Base-by-base conservation (phyloP, 2,888 invertebrate species). In the Hydropsyche betteni region DNA sequence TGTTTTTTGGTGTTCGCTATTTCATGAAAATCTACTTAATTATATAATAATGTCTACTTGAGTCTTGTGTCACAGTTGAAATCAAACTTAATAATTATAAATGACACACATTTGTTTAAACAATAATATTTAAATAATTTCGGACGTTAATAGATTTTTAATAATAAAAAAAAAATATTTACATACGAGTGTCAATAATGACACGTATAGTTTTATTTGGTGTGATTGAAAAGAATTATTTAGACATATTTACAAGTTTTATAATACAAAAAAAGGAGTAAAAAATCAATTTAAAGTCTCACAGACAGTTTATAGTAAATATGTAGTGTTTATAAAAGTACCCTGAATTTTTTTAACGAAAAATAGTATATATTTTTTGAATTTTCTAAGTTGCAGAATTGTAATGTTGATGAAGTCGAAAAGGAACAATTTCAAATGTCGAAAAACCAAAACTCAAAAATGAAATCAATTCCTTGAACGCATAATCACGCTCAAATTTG, bases 11-110 rank as follows among this genome's bases (percentile, higher is more conserved):
- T 64, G 64, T 64, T 55, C 34, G 36, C 64, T 64, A 64, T 64
- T 58, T 36, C 34, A 64, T 64, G 64, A 64, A 64, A 64, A 64
- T 64, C 64, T 64, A 64, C 64, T 64, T 64, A 36, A 64, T 64
- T 64, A 55, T 55, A 16, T 55, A 55, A 55, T 64, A 64, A 64
- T 64, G 8, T 36, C 64, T 64, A 64, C 34, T 64, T 64, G 34
- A 64, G 64, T 64, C 64, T 64, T 64, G 64, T 64, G 64, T 64
- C 64, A 64, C 36, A 34, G 33, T 64, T 34, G 12, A 64, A 64
- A 34, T 36, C 12, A 64, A 33, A 64, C 8, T 61, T 8, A 61
- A 61, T 14, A 55, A 24, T 16, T 61, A 24, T 61, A 16, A 33
- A 61, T 58, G 14, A 8, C 6, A 64, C 24, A 61, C 64, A 36